Percentiles rank a stretch among this genome's conserved stretches.
Conservation (phyloP, 2,888 invertebrate genomes). For the Ethmia dodecea region DNA sequence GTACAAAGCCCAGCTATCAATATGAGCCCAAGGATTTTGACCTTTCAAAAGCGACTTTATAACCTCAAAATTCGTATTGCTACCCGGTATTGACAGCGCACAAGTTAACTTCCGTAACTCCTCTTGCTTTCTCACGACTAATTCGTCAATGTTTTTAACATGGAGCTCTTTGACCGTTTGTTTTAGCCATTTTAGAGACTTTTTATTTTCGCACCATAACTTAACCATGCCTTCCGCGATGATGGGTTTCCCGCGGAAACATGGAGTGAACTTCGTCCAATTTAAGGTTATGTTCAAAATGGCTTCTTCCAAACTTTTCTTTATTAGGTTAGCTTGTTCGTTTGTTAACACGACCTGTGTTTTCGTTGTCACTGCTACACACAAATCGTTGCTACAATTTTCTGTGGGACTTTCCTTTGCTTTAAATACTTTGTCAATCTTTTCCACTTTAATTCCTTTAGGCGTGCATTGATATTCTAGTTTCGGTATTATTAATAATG, state of each 20-base stretch:
- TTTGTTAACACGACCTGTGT: neutral
- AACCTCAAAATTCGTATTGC: neutral
- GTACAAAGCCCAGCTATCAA: conserved; percentile 2
- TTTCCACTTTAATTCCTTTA: too few species aligned
- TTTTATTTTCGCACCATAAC: conserved; percentile 5
- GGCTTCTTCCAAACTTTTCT: conserved; percentile 1
- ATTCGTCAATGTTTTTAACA: neutral
- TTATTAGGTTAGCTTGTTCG: neutral
- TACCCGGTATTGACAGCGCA: conserved; percentile 1
- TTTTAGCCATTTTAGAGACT: conserved; percentile 1
- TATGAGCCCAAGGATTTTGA: conserved; percentile 4
- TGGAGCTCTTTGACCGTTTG: neutral
- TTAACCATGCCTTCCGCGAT: conserved; percentile 5
- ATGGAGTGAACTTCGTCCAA: neutral
- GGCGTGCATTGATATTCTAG: too few species aligned
- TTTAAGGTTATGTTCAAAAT: conserved; percentile 1
- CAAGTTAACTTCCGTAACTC: conserved; percentile 3
- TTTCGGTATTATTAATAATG: too few species aligned
- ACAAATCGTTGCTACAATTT: neutral
- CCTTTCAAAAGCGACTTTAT: conserved; percentile 2
- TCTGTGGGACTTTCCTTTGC: too few species aligned
- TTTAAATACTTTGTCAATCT: too few species aligned
- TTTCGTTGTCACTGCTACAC: conserved; percentile 2
- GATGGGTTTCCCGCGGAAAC: conserved; percentile 5
- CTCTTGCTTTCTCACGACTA: conserved; percentile 1